Evolutionary conservation across 1,140 invertebrate species (phyloP).

Genomic region (Pogonomyrmex barbatus): DNA sequence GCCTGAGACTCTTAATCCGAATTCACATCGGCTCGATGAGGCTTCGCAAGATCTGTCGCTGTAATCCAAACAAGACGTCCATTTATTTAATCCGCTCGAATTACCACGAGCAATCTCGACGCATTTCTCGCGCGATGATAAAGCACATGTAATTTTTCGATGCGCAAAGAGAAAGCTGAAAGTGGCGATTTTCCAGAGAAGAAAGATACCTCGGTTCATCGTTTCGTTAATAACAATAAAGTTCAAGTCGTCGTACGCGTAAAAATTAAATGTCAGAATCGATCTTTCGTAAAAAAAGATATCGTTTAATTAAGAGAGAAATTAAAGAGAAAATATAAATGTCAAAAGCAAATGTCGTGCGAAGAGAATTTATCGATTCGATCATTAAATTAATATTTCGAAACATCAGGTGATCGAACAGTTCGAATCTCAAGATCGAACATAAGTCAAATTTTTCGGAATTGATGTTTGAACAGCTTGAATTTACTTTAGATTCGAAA

Average conservation of each 20-base stretch:
- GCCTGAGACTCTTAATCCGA: neutral
- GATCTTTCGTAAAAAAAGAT: neutral
- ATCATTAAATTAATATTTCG: neutral
- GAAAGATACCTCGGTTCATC: neutral
- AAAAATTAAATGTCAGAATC: neutral
- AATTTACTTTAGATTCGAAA: too few relatives aligned
- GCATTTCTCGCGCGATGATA: neutral
- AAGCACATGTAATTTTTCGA: neutral
- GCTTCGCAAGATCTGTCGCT: conserved; percentile 5
- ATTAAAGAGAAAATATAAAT: neutral
- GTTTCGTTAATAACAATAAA: neutral
- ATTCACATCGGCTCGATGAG: neutral
- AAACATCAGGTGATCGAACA: neutral
- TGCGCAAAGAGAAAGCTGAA: neutral
- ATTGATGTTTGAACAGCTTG: too few relatives aligned
- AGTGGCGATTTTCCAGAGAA: neutral
- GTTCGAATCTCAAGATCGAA: too few relatives aligned
- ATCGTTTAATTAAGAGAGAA: neutral
- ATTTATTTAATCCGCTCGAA: neutral
- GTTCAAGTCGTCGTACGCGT: neutral
- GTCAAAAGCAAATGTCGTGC: neutral
- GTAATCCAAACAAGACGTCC: neutral
- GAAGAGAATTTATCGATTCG: neutral
- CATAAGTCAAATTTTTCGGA: too few relatives aligned
- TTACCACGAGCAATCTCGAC: neutral